Conservation (phyloP, 2,888 invertebrate species). For the Plebejus anna region DNA sequence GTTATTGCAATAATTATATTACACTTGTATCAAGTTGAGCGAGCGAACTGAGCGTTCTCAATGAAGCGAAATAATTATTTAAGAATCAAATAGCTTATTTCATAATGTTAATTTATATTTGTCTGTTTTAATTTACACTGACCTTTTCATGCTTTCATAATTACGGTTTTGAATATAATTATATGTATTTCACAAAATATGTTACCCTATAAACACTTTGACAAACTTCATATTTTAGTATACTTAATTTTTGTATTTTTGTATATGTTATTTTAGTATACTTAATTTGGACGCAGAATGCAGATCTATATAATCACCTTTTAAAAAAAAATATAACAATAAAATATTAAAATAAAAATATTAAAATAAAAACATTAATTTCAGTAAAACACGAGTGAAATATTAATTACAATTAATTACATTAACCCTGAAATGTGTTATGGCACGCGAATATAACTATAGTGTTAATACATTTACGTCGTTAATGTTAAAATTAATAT, state of each 20-base stretch:
- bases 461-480: constrained; percentile 4
- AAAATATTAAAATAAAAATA: background rate
- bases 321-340: background rate
- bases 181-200: no score
- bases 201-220: no score
- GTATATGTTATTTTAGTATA: no score
- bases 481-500: constrained; percentile 23
- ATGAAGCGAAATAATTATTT: constrained; percentile 38
- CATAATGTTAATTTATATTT: constrained; percentile 14
- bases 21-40: constrained; percentile 32
- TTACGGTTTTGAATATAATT: no score
- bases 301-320: background rate
- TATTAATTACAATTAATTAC: constrained; percentile 1
- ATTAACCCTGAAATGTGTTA: background rate
- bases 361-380: background rate
- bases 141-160: background rate
- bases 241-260: no score
- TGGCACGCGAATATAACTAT: background rate
- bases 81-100: constrained; percentile 28
- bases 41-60: constrained; percentile 37
- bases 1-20: constrained; percentile 25
- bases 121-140: background rate
- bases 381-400: background rate
- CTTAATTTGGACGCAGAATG: no score
- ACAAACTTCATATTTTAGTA: no score